Base-by-base conservation (phyloP, 2,113 vertebrate species). In the Myodes glareolus region DNA sequence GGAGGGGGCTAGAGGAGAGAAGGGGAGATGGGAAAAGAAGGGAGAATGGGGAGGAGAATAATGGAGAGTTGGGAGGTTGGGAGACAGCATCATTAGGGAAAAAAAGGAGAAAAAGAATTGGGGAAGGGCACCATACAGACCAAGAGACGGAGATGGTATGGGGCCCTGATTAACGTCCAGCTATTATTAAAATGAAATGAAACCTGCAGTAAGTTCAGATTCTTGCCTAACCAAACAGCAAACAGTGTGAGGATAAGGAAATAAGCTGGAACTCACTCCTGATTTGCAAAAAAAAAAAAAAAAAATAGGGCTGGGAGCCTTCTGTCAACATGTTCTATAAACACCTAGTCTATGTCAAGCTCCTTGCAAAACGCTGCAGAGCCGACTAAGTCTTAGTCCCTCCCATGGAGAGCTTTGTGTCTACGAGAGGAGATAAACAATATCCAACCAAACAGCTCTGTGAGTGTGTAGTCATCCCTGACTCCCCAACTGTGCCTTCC, bases 251-350 rank as follows among this genome's bases (percentile, higher is more conserved):
- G 67, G 95, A 61, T 75, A 78, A 94, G 39, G 81, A 92, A 78
- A 81, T 31, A 77, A 97, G 88, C 73, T 67, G 47, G 50, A 67
- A 39, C 73, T 96, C 82, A 84, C 67, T 86, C 91, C 88, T 82
- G 47, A 80, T 85, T 67, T 68, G 91, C 95, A 96, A 96, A 97
- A 97, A 96, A 97, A 97, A 96, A 87, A 91, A 96, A n/a, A n/a
- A n/a, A n/a, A n/a, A 14, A 5, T 4, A 3, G 29, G 68, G 42
- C 21, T 39, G 42, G 11, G 19, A 33, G 19, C 27, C 50, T 89
- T 50, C 58, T 33, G 42, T 58, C 86, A 63, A 10, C 25, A 84
- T 1, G 10, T 65, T 86, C 39, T 23, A 3, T 52, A 50, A 90
- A 45, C 55, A 19, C 14, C 77, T 33, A 12, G 42, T 61, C 52